phyloP scores from a whole-genome alignment of 2,797 vertebrate genomes.

The Hippoglossus hippoglossus region DNA sequence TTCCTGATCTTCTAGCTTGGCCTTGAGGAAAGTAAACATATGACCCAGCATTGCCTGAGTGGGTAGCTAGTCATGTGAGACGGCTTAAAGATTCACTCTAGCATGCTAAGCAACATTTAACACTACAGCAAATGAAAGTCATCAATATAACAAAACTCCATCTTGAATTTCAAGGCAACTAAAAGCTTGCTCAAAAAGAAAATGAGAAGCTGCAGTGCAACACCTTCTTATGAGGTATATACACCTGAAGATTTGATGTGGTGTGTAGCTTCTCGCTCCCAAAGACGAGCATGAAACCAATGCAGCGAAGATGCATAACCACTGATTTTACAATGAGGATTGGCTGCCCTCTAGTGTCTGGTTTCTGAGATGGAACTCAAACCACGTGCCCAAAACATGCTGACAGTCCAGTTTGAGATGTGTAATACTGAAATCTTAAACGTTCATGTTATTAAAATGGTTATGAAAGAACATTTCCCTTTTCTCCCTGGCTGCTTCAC shows the following conservation, averaged over 20 bases:
- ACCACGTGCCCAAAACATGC: neutral
- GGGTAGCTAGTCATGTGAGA: conserved; percentile 65
- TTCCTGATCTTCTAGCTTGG: conserved; percentile 19
- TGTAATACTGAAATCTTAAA: neutral
- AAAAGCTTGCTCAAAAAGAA: neutral
- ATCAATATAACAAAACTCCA: neutral
- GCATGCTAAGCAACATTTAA: conserved; percentile 27
- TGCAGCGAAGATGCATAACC: neutral
- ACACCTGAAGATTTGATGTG: neutral
- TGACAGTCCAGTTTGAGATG: conserved; percentile 3
- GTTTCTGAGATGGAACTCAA: neutral
- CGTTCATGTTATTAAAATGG: neutral
- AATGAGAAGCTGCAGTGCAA: neutral
- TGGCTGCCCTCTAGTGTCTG: conserved; percentile 69
- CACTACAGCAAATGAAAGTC: neutral
- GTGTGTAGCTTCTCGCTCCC: neutral
- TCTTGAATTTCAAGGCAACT: neutral
- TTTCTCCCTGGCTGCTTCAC: too few relatives aligned
- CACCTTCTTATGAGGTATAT: neutral
- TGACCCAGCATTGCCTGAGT: conserved; percentile 25
- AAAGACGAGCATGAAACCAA: neutral
- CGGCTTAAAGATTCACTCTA: conserved; percentile 39
- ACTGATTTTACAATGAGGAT: conserved; percentile 12
- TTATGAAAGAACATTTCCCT: too few relatives aligned
- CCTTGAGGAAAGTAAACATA: conserved; percentile 37